These are phyloP conservation scores for Drosophila chauvacae DNA, from an alignment of 1,140 invertebrate genomes.

Conservation along the genomic window DNA sequence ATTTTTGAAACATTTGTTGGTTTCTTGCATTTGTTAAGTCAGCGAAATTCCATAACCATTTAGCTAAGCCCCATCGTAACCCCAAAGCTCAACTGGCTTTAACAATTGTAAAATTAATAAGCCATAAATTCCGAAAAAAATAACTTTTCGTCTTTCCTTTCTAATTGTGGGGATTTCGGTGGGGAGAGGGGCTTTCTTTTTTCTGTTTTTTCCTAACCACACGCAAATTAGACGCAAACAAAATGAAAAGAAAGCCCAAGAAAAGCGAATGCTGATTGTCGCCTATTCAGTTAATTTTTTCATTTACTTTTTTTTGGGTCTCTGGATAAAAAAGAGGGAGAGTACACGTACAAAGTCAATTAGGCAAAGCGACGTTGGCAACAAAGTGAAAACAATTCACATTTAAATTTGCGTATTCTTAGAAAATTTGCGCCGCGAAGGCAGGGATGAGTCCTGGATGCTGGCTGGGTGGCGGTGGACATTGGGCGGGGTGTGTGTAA, in stretches of 20 bases:
- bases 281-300: slow-evolving; percentile 69
- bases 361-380: slow-evolving; percentile 72
- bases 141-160: slow-evolving; percentile 49
- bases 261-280: slow-evolving; percentile 73
- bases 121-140: slow-evolving; percentile 53
- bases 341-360: slow-evolving; percentile 67
- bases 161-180: slow-evolving; percentile 51
- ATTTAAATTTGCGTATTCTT: slow-evolving; percentile 81
- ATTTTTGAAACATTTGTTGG: not conserved
- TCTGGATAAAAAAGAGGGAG: slow-evolving; percentile 15
- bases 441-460: slow-evolving; percentile 13
- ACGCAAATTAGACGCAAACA: slow-evolving; percentile 76
- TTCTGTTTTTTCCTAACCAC: slow-evolving; percentile 54
- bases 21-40: not conserved
- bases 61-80: slow-evolving; percentile 1
- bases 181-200: slow-evolving; percentile 9
- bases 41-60: slow-evolving; percentile 15
- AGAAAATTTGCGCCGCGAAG: slow-evolving; percentile 46
- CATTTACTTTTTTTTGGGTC: slow-evolving; percentile 29
- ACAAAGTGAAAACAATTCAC: slow-evolving; percentile 82
- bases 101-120: slow-evolving; percentile 74
- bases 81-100: slow-evolving; percentile 5
- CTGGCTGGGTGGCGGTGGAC: not conserved
- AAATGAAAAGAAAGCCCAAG: slow-evolving; percentile 57
- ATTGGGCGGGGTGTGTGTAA: slow-evolving; percentile 25